Percentiles rank a stretch among this genome's conserved stretches.
phyloP scores from a whole-genome alignment of 2,888 invertebrate genomes.

The Aleiodes alternator region DNA sequence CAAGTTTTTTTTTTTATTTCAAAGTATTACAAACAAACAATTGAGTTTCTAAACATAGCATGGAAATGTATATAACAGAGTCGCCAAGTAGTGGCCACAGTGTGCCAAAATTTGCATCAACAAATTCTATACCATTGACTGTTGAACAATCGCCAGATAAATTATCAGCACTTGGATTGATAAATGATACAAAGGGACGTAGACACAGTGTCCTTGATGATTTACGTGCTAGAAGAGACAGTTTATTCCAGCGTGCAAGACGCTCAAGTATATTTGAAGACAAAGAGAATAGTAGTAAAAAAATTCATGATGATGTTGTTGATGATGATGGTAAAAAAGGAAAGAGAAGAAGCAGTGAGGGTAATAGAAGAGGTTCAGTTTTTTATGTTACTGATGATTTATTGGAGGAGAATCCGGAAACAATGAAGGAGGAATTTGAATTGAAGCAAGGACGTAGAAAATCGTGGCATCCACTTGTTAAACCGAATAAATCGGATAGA shows the following conservation, averaged over 20 bases:
- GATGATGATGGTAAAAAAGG: slow-evolving; percentile 67
- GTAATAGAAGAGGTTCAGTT: slow-evolving; percentile 65
- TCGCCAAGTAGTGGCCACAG: slow-evolving; percentile 63
- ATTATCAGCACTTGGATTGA: slow-evolving; percentile 55
- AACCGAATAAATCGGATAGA: slow-evolving; percentile 69
- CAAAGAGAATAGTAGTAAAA: slow-evolving; percentile 61
- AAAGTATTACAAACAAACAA: not conserved
- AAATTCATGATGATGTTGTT: slow-evolving; percentile 49
- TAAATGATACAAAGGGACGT: slow-evolving; percentile 64
- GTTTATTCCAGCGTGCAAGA: slow-evolving; percentile 67
- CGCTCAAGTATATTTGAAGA: slow-evolving; percentile 68
- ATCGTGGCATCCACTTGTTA: slow-evolving; percentile 78
- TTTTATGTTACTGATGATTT: slow-evolving; percentile 72
- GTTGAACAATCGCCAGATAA: slow-evolving; percentile 60
- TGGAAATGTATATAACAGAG: slow-evolving; percentile 71
- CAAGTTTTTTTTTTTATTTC: not conserved
- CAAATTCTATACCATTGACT: slow-evolving; percentile 70
- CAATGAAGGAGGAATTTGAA: slow-evolving; percentile 55
- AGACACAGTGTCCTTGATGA: slow-evolving; percentile 74
- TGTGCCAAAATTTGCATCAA: slow-evolving; percentile 68
- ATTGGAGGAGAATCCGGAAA: slow-evolving; percentile 65
- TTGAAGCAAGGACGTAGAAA: slow-evolving; percentile 80
- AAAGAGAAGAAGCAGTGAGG: slow-evolving; percentile 64
- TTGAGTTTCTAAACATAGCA: slow-evolving; percentile 50
- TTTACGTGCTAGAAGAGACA: slow-evolving; percentile 69